phyloP scores from a whole-genome alignment of 2,797 vertebrate species.

The Momotus momota region DNA sequence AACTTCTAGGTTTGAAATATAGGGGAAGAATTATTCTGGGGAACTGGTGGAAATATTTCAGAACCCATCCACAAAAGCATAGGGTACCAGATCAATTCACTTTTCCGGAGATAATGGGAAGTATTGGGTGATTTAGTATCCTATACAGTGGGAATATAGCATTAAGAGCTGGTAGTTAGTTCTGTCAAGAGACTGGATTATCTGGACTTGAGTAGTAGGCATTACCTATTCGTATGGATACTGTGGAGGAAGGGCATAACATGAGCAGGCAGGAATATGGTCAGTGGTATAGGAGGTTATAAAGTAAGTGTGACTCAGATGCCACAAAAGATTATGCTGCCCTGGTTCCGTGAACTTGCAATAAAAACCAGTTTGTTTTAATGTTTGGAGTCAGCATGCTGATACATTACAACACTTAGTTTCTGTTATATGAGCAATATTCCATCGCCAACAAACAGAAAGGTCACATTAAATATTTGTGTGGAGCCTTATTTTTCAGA shows the following conservation, averaged over 20 bases:
- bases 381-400: not conserved
- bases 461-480: not conserved
- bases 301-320: not conserved
- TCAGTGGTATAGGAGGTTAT: not conserved
- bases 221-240: not conserved
- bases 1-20: not conserved
- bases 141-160: not conserved
- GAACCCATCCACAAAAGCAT: not conserved
- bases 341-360: not conserved
- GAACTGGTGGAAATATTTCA: not conserved
- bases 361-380: not conserved
- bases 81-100: rapidly evolving
- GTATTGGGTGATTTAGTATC: not conserved
- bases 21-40: not conserved
- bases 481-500: not conserved
- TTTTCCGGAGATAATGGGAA: not conserved
- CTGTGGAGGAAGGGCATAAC: not conserved
- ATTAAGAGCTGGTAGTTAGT: not conserved
- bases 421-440: not conserved
- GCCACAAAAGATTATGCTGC: not conserved
- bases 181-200: not conserved
- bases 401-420: not conserved
- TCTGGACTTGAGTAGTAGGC: not conserved
- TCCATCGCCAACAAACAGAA: not conserved
- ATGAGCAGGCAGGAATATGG: not conserved